Evolutionary conservation across 2,797 vertebrate species (phyloP).

Genomic region (Danio albolineatus): DNA sequence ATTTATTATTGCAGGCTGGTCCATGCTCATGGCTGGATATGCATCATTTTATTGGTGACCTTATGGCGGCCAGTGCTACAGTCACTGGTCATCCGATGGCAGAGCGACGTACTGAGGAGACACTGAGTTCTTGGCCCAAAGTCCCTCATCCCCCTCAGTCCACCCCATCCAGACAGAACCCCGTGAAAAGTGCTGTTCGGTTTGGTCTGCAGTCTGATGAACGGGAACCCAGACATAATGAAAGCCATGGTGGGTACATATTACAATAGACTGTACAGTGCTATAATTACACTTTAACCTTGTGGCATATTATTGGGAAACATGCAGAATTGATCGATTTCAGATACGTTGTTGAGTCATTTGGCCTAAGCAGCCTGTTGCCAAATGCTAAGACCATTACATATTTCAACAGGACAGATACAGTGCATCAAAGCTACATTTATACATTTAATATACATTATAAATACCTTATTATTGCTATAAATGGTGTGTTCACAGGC

Average conservation of each 20-base stretch:
- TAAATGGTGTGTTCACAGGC: neutral
- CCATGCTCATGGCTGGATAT: slow-evolving; percentile 82
- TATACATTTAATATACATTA: neutral
- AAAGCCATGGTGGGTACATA: slow-evolving; percentile 61
- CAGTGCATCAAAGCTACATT: neutral
- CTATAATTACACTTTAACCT: neutral
- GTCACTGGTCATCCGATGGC: slow-evolving; percentile 65
- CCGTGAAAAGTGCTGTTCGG: slow-evolving; percentile 62
- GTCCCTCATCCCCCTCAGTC: slow-evolving; percentile 53
- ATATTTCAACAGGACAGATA: neutral
- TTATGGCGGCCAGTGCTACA: slow-evolving; percentile 73
- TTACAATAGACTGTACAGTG: neutral
- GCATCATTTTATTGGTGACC: slow-evolving; percentile 82
- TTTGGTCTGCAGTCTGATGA: slow-evolving; percentile 51
- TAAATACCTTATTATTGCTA: neutral
- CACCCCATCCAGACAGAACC: slow-evolving; percentile 55
- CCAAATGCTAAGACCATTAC: neutral
- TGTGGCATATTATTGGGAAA: neutral
- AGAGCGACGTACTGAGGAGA: slow-evolving; percentile 69
- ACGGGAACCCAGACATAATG: slow-evolving; percentile 59
- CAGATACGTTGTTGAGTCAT: neutral
- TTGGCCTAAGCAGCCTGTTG: neutral
- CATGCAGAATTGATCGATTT: neutral
- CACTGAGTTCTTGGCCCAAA: slow-evolving; percentile 71
- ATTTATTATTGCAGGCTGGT: slow-evolving; percentile 62